Percentiles rank a stretch among this genome's conserved stretches.
phyloP scores from a whole-genome alignment of 1,140 invertebrate genomes.

The Nasonia longicornis region DNA sequence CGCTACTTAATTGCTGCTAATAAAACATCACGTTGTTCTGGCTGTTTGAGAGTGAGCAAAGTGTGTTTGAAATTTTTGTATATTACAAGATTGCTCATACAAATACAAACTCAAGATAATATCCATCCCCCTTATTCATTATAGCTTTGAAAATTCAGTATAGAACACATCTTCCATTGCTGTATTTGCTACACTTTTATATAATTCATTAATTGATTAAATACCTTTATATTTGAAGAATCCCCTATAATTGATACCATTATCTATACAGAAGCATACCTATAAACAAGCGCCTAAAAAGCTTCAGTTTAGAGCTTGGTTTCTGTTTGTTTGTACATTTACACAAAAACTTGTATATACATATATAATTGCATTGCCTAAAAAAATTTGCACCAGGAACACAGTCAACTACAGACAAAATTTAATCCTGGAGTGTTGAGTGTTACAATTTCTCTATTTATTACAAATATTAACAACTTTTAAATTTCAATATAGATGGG shows the following conservation, averaged over 20 bases:
- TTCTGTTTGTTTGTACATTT: background rate
- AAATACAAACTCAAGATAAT: background rate
- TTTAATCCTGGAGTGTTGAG: conserved; percentile 31
- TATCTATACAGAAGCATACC: background rate
- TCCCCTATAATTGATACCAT: background rate
- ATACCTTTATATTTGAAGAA: background rate
- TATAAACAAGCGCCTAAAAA: background rate
- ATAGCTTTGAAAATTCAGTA: background rate
- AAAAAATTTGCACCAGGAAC: conserved; percentile 1
- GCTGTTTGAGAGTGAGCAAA: conserved; percentile 27
- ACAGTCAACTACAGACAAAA: background rate
- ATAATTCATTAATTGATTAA: background rate
- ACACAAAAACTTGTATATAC: background rate
- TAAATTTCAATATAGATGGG: conserved; percentile 78
- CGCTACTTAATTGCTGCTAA: conserved; percentile 30
- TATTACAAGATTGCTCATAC: conserved; percentile 7
- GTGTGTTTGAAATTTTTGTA: conserved; percentile 27
- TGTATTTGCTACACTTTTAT: background rate
- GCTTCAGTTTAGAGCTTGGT: background rate
- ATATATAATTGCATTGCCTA: background rate
- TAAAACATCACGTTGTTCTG: conserved; percentile 1
- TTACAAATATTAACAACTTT: conserved; percentile 36
- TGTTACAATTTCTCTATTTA: background rate
- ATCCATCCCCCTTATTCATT: background rate
- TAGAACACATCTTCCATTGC: background rate